Base-by-base conservation (phyloP, 2,888 invertebrate genomes). In the Augochlorella aurata region DNA sequence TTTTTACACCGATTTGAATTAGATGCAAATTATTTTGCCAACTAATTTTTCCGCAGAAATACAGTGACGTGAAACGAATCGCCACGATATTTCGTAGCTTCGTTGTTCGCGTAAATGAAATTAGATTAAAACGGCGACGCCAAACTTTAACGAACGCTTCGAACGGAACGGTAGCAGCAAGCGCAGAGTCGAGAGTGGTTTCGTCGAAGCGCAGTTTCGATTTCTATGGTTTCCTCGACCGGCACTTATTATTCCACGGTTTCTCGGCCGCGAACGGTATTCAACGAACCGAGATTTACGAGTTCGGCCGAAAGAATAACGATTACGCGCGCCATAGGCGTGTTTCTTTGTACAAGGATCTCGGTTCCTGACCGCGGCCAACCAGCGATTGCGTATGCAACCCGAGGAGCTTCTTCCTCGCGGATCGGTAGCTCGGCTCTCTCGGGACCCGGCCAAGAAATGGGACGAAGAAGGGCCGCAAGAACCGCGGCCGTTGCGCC, bases 241-340 rank as follows among this genome's bases (percentile, higher is more conserved):
- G 24, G 65, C 68, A 45, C 78, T 77, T 73, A 75, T 77, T 76
- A 81, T 63, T 61, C 81, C 65, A 61, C 61, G 75, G 52, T 63
- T 67, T 44, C 61, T 21, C 65, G 69, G 81, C 66, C 74, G 72
- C 65, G 74, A 75, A 72, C 82, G 71, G 70, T 81, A 79, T 82
- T 86, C 82, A 82, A 88, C 82, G 81, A 83, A 86, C 82, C 75
- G 87, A 83, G 87, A 90, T 90, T 89, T 89, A 89, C 87, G 87
- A 88, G 88, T 87, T 86, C 86, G 80, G 49, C 83, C 85, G 82
- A 82, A 89, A 87, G 87, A 84, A 86, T 87, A 79, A 75, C 86
- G 85, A 89, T 90, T 88, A 87, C 85, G 81, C 82, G 83, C 82
- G 82, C 87, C 84, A 83, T 77, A 86, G 82, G 83, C 87, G 85